Base-by-base conservation (phyloP, 2,797 vertebrate genomes). In the Chelon labrosus region DNA sequence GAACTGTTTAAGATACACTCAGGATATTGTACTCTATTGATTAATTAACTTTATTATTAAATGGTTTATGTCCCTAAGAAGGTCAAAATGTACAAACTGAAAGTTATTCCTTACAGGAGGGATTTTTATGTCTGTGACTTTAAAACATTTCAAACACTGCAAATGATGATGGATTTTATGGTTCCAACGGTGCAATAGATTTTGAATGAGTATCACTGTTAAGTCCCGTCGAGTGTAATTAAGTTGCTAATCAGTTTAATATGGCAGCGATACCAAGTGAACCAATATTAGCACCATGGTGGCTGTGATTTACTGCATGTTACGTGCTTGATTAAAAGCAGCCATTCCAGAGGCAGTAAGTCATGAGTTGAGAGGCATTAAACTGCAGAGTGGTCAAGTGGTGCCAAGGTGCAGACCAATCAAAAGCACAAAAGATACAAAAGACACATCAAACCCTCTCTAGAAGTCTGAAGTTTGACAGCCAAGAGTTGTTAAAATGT, bases 251-350 rank as follows among this genome's bases (percentile, higher is more conserved):
- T 55, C 35, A 46, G 25, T 56, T 69, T 19, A 31, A 20, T 12
- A 51, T 19, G 13, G 13, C 13, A 55, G 8, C 66, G 19, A 42
- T 31, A 38, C n/a, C 5, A 25, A 69, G 10, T 46, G 31, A 64
- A 51, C 22, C 31, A 25, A 38, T 20, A 13, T 31, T 41, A 44
- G 53, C 20, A 52, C 37, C 31, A 47, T 0, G 38, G n/a, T 7
- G 10, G 35, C 17, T 42, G n/a, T 9, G 38, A 10, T 70, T 59
- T 60, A 47, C 22, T 7, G 1, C 38, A 16, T 41, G 51, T 50
- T 63, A 39, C 22, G 46, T n/a, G 38, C 49, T 49, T 61, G 35
- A 70, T 73, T 68, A 39, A 52, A 60, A 51, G 11, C 49, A 0
- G 1, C 42, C 25, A 38, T 47, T n/a, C 19, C 35, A 50, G 38